Conservation (phyloP, 2,797 vertebrate species). For the Sebastiscus tertius region DNA sequence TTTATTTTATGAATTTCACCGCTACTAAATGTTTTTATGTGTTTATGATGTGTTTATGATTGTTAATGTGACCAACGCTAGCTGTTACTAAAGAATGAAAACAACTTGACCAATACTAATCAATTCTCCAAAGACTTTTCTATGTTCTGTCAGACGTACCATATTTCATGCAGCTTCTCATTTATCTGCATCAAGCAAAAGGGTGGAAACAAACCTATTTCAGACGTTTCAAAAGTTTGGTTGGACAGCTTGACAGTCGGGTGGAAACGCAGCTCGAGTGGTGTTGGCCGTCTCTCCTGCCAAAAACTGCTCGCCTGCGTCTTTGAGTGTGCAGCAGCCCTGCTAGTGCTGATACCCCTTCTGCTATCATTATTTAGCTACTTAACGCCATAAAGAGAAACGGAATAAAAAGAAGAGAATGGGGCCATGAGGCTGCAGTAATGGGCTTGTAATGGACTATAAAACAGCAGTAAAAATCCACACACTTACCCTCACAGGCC, state of each 20-base stretch:
- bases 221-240: constrained; percentile 1
- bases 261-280: constrained; percentile 4
- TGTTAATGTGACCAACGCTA: not conserved
- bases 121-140: not conserved
- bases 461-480: constrained; percentile 64
- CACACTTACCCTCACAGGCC: constrained; percentile 41
- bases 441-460: constrained; percentile 67
- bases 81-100: constrained; percentile 10
- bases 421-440: constrained; percentile 55
- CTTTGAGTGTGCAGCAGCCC: constrained; percentile 16
- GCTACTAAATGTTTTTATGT: too few species aligned
- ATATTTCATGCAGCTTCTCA: not conserved
- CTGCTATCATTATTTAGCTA: constrained; percentile 58
- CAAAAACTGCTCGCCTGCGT: constrained; percentile 1
- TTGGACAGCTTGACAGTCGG: constrained; percentile 19
- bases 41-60: too few species aligned
- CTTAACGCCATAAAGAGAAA: constrained; percentile 61
- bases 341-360: constrained; percentile 20
- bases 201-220: constrained; percentile 3
- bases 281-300: not conserved
- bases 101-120: not conserved
- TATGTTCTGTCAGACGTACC: not conserved
- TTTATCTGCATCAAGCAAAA: constrained; percentile 22
- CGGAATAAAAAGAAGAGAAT: constrained; percentile 61
- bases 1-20: too few species aligned